phyloP scores from a whole-genome alignment of 2,113 vertebrate species.

The Tonatia bakeri region DNA sequence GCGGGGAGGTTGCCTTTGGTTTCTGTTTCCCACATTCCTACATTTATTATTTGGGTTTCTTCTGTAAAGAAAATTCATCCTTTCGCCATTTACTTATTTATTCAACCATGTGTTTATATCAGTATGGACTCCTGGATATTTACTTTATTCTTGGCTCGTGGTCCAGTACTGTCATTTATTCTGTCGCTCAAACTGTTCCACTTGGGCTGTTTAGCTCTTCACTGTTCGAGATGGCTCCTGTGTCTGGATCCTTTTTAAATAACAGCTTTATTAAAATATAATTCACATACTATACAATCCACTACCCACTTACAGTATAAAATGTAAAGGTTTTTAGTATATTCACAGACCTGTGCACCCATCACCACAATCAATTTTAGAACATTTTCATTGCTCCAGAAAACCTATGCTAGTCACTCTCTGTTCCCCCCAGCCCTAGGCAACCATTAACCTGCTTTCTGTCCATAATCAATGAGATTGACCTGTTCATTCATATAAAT shows the following conservation, averaged over 20 bases:
- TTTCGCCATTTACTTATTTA: constrained; percentile 19
- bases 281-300: background rate
- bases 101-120: constrained; percentile 28
- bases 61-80: constrained; percentile 9
- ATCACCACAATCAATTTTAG: background rate
- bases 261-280: background rate
- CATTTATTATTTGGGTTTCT: constrained; percentile 36
- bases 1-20: background rate
- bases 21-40: background rate
- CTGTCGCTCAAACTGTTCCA: constrained; percentile 20
- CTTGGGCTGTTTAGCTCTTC: background rate
- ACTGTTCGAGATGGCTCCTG: background rate
- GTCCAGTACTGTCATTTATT: constrained; percentile 12
- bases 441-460: background rate
- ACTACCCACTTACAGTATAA: background rate
- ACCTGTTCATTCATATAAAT: background rate
- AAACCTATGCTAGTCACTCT: background rate
- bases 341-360: background rate
- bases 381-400: background rate
- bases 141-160: constrained; percentile 40
- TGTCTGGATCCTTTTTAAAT: background rate
- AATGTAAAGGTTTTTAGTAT: background rate
- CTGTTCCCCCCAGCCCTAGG: background rate
- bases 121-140: constrained; percentile 14
- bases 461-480: background rate